Base-by-base conservation (phyloP, 2,797 vertebrate species). In the Sarcoramphus papa region DNA sequence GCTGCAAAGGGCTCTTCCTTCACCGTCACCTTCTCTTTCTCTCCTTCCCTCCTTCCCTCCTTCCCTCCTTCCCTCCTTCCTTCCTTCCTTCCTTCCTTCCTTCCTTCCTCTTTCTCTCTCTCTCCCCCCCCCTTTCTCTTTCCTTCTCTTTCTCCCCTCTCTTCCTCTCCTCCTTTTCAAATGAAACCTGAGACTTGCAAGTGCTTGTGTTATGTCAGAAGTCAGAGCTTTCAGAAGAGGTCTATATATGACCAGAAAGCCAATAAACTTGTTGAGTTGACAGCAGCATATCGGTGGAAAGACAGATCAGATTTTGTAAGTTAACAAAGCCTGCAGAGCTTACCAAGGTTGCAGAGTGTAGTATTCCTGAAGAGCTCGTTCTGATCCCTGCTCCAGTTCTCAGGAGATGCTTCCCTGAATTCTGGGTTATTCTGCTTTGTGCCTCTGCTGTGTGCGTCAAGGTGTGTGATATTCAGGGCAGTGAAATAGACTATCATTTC, bases 371-470 rank as follows among this genome's bases (percentile, higher is more conserved):
- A 70, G 56, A 88, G 27, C 68, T 91, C 3, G 0, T 83, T 82
- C 54, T 77, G 33, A 91, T 92, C 40, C 51, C n/a, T 45, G 48
- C 23, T 64, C 68, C 64, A 90, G 45, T 48, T 72, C 64, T 84
- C 48, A 22, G 70, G 56, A 92, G 88, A 91, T 56, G 48, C 35
- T 85, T 91, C 45, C 51, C 30, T 41, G 72, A 85, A 90, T 90
- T 93, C 82, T 85, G 60, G 35, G 64, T 77, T 94, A 51, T 83
- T 83, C 85, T 90, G 72, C 79, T 85, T 95, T 84, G 56, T 64
- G 41, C 35, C 76, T 90, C 47, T 2, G 7, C 68, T 24, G 1
- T 64, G 43, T 73, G 33, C 2, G 0, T 85, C 72, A 90, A 63
- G 72, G 33, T 70, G 18, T 63, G 48, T 60, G 73, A 79, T 88